phyloP scores from a whole-genome alignment of 2,797 vertebrate genomes.

The Gallirallus australis region DNA sequence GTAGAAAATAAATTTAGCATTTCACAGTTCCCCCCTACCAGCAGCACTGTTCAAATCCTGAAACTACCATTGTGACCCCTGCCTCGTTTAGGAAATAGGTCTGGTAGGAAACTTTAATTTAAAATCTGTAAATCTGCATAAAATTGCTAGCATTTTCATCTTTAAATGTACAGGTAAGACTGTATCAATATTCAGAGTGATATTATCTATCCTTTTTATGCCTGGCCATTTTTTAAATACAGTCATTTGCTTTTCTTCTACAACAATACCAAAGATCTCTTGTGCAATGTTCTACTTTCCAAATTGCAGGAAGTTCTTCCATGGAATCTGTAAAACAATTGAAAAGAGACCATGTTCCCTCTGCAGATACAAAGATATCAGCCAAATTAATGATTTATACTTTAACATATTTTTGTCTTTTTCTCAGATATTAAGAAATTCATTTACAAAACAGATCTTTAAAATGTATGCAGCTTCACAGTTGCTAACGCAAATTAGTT shows the following conservation, averaged over 20 bases:
- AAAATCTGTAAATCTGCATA: not conserved
- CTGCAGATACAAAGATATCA: not conserved
- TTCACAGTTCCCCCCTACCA: not conserved
- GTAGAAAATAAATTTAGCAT: not conserved
- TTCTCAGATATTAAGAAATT: not conserved
- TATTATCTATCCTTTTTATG: not conserved
- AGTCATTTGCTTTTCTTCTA: not conserved
- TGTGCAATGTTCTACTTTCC: not conserved
- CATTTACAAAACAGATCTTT: not conserved
- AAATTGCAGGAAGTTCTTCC: not conserved
- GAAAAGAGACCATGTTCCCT: not conserved
- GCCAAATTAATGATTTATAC: not conserved
- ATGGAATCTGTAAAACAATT: not conserved
- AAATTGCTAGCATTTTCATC: not conserved
- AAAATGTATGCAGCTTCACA: not conserved
- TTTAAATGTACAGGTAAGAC: not conserved
- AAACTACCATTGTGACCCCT: rapidly evolving
- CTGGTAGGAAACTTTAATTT: not conserved
- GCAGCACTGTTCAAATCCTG: not conserved
- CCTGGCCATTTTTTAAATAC: not conserved
- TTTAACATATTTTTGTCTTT: not conserved
- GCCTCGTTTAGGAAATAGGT: not conserved
- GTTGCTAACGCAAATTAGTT: not conserved
- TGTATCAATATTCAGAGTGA: not conserved
- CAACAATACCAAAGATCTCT: not conserved